Conservation (phyloP, 2,888 invertebrate species). For the Drosophila barbarae region DNA sequence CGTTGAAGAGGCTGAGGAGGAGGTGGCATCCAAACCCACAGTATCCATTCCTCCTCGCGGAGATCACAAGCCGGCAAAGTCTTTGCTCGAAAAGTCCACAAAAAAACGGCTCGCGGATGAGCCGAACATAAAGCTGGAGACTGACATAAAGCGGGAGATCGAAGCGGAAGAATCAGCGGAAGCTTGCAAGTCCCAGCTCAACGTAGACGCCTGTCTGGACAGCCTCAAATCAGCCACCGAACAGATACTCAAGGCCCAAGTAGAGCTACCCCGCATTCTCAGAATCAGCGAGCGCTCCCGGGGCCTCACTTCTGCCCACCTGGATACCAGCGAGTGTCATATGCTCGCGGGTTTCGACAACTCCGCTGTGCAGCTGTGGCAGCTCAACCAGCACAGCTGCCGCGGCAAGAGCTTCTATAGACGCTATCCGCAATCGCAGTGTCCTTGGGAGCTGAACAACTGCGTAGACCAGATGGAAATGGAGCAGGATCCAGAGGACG, state of each 20-base stretch:
- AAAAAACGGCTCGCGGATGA: constrained; percentile 65
- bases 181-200: constrained; percentile 32
- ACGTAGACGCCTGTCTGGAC: constrained; percentile 59
- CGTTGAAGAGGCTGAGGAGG: constrained; percentile 43
- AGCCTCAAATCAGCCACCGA: constrained; percentile 54
- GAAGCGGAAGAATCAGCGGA: constrained; percentile 32
- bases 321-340: constrained; percentile 78
- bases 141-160: constrained; percentile 62
- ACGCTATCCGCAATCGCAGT: constrained; percentile 60
- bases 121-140: constrained; percentile 52
- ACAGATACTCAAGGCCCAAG: constrained; percentile 63
- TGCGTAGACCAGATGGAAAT: constrained; percentile 58
- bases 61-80: constrained; percentile 40
- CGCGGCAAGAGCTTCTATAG: constrained; percentile 76
- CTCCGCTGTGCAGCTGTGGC: constrained; percentile 78
- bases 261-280: constrained; percentile 66
- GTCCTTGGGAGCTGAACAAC: constrained; percentile 77
- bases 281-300: constrained; percentile 64
- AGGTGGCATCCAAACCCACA: constrained; percentile 9
- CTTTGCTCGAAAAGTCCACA: constrained; percentile 24
- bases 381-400: constrained; percentile 75
- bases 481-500: constrained; percentile 60
- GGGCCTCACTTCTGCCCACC: constrained; percentile 70
- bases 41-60: constrained; percentile 19
- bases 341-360: constrained; percentile 78